Conservation (phyloP, 2,797 vertebrate genomes). For the Pipistrellus nathusii region DNA sequence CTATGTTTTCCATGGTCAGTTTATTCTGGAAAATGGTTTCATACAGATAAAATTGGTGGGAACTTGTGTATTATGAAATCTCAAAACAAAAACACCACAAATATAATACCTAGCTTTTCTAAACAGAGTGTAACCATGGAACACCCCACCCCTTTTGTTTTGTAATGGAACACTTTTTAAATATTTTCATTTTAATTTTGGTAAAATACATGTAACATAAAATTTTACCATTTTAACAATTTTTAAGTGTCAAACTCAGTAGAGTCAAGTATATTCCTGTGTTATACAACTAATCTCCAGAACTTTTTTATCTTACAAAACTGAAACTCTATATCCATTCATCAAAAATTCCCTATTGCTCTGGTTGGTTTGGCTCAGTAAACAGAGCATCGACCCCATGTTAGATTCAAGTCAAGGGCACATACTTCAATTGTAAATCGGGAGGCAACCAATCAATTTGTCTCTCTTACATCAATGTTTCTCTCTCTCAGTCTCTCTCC, state of each 20-base stretch:
- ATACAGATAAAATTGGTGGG: neutral
- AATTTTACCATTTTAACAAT: neutral
- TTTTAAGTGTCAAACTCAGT: neutral
- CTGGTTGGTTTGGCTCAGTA: neutral
- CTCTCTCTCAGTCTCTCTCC: neutral
- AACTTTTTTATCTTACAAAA: neutral
- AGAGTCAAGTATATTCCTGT: neutral
- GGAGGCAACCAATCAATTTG: neutral
- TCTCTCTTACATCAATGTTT: neutral
- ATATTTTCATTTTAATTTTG: neutral
- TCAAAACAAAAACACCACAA: neutral
- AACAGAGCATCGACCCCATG: neutral
- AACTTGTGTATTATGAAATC: neutral
- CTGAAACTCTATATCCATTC: neutral
- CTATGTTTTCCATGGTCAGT: neutral
- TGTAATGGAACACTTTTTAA: neutral
- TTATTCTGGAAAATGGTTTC: constrained; percentile 39
- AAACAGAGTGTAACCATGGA: neutral
- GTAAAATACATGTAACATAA: neutral
- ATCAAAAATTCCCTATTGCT: neutral
- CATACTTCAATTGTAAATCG: neutral
- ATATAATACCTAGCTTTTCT: neutral
- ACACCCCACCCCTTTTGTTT: neutral
- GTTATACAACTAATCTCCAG: neutral
- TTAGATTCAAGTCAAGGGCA: neutral